Conservation (phyloP, 2,888 invertebrate species). For the Bimastos eiseni region DNA sequence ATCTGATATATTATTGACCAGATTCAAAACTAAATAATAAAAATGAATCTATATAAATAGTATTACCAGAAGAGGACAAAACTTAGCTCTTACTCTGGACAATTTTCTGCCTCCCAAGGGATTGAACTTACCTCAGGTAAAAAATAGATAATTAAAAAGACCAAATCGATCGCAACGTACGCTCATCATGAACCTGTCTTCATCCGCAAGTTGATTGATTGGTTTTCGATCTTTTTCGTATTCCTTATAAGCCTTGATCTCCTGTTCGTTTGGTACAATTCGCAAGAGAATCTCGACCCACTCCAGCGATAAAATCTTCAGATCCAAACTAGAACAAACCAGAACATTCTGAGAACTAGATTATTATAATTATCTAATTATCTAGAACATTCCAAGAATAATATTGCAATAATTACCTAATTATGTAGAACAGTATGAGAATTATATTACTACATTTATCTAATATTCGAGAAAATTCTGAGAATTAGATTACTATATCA, state of each 20-base stretch:
- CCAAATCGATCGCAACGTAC: background rate
- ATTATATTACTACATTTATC: no score
- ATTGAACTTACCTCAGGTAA: background rate
- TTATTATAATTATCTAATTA: no score
- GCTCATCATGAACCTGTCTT: constrained; percentile 83
- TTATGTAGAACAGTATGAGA: background rate
- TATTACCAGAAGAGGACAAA: no score
- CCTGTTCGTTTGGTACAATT: constrained; percentile 92
- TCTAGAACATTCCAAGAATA: no score
- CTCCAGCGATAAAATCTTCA: constrained; percentile 69
- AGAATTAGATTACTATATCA: no score
- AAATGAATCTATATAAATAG: no score
- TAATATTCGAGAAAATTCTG: no score
- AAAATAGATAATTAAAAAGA: background rate
- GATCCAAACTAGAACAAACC: constrained; percentile 43
- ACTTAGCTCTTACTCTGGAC: no score
- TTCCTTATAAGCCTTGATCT: constrained; percentile 87
- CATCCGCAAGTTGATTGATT: constrained; percentile 84
- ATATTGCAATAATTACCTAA: no score
- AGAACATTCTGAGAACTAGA: background rate
- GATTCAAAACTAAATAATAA: no score
- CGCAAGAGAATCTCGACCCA: constrained; percentile 93
- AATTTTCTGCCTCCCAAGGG: no score
- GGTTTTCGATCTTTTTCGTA: constrained; percentile 88
- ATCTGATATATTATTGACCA: no score